These are phyloP conservation scores for Argya squamiceps DNA, from an alignment of 2,797 vertebrate genomes.

Conservation along the genomic window DNA sequence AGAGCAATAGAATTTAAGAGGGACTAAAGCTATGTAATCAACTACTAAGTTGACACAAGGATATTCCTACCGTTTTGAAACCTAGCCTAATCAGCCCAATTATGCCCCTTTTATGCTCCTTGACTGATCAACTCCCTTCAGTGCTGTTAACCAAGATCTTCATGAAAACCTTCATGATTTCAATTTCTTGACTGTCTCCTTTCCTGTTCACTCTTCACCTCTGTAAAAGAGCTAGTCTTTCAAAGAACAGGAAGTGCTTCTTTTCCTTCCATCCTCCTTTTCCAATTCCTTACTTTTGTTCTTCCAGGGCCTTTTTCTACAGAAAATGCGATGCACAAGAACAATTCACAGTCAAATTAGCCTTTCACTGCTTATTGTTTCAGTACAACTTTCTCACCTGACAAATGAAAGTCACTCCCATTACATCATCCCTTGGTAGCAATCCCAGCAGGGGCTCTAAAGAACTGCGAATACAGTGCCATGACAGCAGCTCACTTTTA, in stretches of 20 bases:
- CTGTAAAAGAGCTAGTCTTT: neutral
- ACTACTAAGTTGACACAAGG: neutral
- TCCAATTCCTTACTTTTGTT: neutral
- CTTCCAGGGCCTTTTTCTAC: neutral
- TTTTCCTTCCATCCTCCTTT: neutral
- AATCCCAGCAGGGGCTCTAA: neutral
- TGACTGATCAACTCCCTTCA: neutral
- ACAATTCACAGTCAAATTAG: neutral
- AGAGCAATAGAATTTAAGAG: neutral
- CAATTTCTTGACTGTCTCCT: neutral
- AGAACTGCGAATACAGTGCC: neutral
- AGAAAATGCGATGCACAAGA: neutral
- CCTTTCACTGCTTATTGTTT: neutral
- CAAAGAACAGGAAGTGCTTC: neutral
- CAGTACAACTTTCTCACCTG: neutral
- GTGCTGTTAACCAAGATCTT: neutral
- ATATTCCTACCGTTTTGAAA: neutral
- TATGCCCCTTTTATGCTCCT: neutral
- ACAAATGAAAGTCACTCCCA: neutral
- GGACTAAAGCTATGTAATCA: neutral
- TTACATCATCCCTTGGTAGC: neutral
- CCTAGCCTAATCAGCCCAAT: neutral
- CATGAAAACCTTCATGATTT: neutral
- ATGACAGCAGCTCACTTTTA: neutral
- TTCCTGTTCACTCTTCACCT: neutral